Evolutionary conservation across 2,888 invertebrate species (phyloP).

Genomic region (Drosophila cracens): DNA sequence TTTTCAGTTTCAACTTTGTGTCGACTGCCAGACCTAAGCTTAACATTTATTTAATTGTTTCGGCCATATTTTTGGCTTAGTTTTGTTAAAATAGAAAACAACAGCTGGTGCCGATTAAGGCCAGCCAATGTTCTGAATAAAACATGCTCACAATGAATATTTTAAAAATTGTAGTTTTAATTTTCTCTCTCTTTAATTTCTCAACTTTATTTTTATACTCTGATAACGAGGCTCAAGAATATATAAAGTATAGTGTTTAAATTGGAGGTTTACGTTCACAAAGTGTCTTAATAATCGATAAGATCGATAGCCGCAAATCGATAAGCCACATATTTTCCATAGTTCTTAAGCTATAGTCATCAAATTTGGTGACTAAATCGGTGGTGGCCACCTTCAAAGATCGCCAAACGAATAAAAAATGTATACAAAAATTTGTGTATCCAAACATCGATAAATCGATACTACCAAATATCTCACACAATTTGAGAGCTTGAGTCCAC

Average conservation of each 20-base stretch:
- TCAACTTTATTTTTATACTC: background rate
- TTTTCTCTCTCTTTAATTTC: background rate
- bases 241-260: no score
- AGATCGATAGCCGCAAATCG: background rate
- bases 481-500: no score
- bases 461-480: no score
- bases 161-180: background rate
- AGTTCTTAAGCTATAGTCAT: no score
- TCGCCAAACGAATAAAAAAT: no score
- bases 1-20: background rate
- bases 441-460: no score
- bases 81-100: background rate
- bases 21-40: background rate
- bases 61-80: background rate
- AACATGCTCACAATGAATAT: background rate
- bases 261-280: no score
- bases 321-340: background rate
- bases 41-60: background rate
- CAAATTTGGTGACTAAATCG: no score
- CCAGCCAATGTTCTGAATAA: background rate
- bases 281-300: no score
- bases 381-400: no score
- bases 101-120: background rate
- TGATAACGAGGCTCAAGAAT: background rate
- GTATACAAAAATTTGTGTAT: no score